Evolutionary conservation across 2,113 vertebrate species (phyloP), one percentile per base, ranked within the genome.

Genomic region (Muntiacus reevesi): DNA sequence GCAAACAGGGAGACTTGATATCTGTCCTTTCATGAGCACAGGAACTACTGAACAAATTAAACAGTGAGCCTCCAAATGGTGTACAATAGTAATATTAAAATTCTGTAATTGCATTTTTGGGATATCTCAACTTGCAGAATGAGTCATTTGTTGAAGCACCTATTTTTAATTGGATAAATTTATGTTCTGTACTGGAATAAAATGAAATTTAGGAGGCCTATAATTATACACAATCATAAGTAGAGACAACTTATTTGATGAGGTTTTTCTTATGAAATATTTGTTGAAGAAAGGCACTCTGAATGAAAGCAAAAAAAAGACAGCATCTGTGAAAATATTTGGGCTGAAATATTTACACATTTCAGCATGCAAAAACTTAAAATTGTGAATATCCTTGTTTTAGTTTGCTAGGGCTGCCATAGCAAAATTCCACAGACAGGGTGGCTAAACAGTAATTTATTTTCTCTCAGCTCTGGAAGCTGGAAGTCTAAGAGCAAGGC

Each of bases 121-220:
- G 90, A 79, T 84, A 91, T 94, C 59, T 95, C 92, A 89, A 28
- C 81, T 93, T 96, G 79, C 55, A 93, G 79, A 54, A 55, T 93
- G 50, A 97, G 45, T 89, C 95, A 87, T 93, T 97, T 93, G 40
- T 81, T 87, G 83, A 97, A 96, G 95, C 87, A 87, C 62, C 87
- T 96, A 92, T 92, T 97, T 98, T 96, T 95, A 97, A 96, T 97
- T 93, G 82, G 88, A 89, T 95, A 95, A 95, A 97, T 95, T 95
- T 93, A 96, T 78, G 95, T 92, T 95, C 89, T 95, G 62, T 76
- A 95, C 88, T 74, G 87, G 50, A 96, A 92, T 81, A 78, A 92
- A 95, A 85, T 95, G 93, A 96, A 91, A 96, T 91, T 81, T 76
- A 96, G 92, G 79, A 97, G 81, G 52, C 87, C 92, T 97, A 50